These are phyloP conservation scores for Catharus ustulatus DNA, from an alignment of 2,797 vertebrate species.

Conservation along the genomic window DNA sequence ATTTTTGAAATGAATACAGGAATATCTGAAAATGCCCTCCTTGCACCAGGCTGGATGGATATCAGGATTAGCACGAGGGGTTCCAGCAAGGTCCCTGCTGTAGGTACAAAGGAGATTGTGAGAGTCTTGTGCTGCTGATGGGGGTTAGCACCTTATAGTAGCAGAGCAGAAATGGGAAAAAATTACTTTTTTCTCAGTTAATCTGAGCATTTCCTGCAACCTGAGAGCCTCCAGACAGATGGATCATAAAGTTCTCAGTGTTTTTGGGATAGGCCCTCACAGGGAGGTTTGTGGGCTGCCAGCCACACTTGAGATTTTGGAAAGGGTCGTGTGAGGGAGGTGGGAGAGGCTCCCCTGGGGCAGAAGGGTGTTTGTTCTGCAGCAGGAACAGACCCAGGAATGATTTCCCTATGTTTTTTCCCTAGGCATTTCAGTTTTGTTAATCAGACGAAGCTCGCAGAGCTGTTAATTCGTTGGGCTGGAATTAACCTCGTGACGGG, in stretches of 20 bases:
- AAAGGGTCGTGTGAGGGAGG: background rate
- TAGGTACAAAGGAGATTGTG: background rate
- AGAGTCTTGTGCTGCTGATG: background rate
- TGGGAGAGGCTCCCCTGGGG: background rate
- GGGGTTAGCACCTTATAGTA: background rate
- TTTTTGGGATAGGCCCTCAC: background rate
- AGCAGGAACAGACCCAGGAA: background rate
- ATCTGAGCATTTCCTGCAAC: background rate
- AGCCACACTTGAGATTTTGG: background rate
- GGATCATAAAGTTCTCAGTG: background rate
- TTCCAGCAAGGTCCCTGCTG: background rate
- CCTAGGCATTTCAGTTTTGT: background rate
- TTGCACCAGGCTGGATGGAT: background rate
- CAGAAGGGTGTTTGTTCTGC: background rate
- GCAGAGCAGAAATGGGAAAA: background rate
- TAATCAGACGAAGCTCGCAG: background rate
- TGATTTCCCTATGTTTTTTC: slow-evolving; percentile 2
- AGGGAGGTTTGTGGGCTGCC: background rate
- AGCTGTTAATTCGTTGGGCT: background rate
- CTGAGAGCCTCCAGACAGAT: background rate
- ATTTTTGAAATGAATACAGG: background rate
- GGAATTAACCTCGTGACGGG: slow-evolving; percentile 27
- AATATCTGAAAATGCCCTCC: background rate
- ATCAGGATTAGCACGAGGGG: accelerated
- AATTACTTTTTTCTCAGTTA: background rate